Conservation (phyloP, 2,113 vertebrate species). For the Onychostoma macrolepis region DNA sequence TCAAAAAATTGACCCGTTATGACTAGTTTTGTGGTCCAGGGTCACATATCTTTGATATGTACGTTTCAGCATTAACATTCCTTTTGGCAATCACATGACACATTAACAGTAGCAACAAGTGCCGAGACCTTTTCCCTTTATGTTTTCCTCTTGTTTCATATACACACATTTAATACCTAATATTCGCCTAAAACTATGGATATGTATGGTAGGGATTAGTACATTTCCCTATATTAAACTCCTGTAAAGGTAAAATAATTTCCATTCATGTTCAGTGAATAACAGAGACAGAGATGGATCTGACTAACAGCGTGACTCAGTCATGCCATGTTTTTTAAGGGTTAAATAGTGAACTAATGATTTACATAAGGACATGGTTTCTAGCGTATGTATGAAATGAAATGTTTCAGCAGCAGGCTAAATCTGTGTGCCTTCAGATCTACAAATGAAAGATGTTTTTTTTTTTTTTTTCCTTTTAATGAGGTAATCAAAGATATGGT, state of each 20-base stretch:
- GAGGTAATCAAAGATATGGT: neutral
- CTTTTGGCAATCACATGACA: neutral
- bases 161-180: neutral
- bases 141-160: neutral
- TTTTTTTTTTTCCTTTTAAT: neutral
- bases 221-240: neutral
- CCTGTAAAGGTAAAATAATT: neutral
- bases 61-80: neutral
- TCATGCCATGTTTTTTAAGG: neutral
- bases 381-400: neutral
- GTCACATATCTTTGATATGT: neutral
- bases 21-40: no score
- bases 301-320: neutral
- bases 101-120: neutral
- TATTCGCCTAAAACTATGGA: neutral
- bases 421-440: neutral
- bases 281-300: neutral
- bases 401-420: neutral
- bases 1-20: no score
- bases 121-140: neutral
- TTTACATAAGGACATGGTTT: neutral
- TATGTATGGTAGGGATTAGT: neutral
- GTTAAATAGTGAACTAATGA: neutral
- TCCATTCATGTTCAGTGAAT: neutral
- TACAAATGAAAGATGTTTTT: slow-evolving; percentile 11